phyloP scores from a whole-genome alignment of 1,140 invertebrate genomes.

The Kradibia gibbosae region DNA sequence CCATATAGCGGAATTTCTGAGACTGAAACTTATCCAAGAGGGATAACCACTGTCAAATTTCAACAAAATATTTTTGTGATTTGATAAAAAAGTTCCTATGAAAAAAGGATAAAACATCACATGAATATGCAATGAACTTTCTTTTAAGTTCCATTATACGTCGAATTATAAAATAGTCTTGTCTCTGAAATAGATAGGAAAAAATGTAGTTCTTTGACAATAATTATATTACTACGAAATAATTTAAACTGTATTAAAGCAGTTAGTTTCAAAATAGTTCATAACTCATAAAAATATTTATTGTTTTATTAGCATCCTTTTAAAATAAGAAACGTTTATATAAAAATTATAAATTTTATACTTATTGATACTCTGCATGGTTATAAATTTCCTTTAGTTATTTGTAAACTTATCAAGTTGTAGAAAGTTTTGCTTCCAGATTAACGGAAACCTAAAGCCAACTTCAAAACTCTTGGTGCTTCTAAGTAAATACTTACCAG shows the following conservation, averaged over 20 bases:
- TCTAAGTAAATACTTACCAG: not conserved
- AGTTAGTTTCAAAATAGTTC: not conserved
- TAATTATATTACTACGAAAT: not conserved
- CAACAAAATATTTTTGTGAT: conserved; percentile 4
- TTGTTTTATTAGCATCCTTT: not conserved
- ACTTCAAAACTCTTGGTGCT: not conserved
- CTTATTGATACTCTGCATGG: not conserved
- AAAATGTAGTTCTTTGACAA: no score
- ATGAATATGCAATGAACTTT: not conserved
- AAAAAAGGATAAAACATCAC: not conserved
- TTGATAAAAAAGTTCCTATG: not conserved
- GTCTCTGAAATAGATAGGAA: not conserved
- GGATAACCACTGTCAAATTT: not conserved
- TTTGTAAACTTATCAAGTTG: not conserved
- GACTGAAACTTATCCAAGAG: not conserved
- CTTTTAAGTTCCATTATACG: not conserved
- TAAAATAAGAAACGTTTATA: not conserved
- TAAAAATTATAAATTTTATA: not conserved
- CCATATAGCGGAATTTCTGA: not conserved
- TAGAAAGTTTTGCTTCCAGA: not conserved
- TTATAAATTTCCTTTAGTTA: not conserved
- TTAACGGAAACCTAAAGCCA: not conserved
- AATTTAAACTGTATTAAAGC: not conserved
- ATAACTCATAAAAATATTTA: not conserved
- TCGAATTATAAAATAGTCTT: not conserved